Base-by-base conservation (phyloP, 2,888 invertebrate genomes). In the Drosophila setosimentum region DNA sequence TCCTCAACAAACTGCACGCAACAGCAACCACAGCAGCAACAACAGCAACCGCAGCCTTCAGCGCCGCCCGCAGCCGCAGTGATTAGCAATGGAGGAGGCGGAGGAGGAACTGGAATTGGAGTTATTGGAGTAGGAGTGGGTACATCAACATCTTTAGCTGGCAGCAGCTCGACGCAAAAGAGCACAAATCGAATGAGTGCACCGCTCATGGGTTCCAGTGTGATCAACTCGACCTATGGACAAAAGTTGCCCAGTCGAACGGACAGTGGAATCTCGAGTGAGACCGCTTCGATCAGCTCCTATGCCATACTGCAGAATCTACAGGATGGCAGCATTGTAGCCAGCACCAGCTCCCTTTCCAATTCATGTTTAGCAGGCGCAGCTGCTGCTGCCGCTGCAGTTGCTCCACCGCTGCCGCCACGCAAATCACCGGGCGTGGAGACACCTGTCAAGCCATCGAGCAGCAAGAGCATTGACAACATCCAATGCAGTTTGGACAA, bases 361-460 rank as follows among this genome's bases (percentile, higher is more conserved):
- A 57, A 59, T 48, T 37, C 60, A 32, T 37, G 35, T 49, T 24
- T 42, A 42, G 21, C 72, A 29, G 59, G 70, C 3, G 71, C 42
- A 18, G 18, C 51, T 13, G 45, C 55, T 30, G 33, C 64, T 50
- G 32, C 49, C 24, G 48, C 42, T 49, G 45, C 68, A 33, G 94
- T 94, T 11, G 93, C 93, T 24, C 93, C 93, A 0, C 95, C 95
- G 0, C 80, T 95, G 48, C 95, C 95, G 8, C 95, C 95, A 0
- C 87, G 95, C 51, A 95, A 95, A 91, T 94, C 95, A 24, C 92
- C 93, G 0, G 91, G 91, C 40, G 80, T 92, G 30, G 93, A 93
- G 57, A 92, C 89, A 54, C 89, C 90, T 13, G 62, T 69, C 16
- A 87, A 91, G 70, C 76, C 81, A 2, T 70, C 78, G 64, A 83